phyloP scores from a whole-genome alignment of 2,113 vertebrate genomes.

The Aegypius monachus region DNA sequence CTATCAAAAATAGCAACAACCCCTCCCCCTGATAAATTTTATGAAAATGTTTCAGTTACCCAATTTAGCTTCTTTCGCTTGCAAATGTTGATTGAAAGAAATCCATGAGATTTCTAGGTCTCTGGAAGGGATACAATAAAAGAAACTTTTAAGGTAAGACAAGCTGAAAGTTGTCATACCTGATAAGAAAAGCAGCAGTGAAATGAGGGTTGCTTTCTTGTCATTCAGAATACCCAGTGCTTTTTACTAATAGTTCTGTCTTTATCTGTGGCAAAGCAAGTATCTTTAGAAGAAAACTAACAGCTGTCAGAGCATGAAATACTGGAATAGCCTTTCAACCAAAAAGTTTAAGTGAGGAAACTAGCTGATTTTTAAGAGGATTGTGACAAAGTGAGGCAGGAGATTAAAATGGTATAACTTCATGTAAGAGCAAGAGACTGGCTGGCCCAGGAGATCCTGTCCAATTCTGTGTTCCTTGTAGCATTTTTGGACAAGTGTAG shows the following conservation, averaged over 20 bases:
- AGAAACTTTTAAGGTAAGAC: background rate
- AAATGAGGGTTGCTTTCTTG: background rate
- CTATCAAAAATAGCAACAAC: background rate
- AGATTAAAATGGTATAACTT: background rate
- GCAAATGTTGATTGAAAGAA: background rate
- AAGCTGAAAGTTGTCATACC: background rate
- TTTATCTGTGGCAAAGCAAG: background rate
- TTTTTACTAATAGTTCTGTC: background rate
- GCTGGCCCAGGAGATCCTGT: background rate
- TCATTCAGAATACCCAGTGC: background rate
- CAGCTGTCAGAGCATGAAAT: background rate
- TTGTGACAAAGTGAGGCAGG: background rate
- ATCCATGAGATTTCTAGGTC: background rate
- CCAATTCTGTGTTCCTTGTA: background rate
- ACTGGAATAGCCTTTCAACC: background rate
- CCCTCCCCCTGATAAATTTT: accelerated
- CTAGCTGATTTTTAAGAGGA: background rate
- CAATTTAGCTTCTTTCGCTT: background rate
- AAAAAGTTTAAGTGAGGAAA: background rate
- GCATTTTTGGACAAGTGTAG: background rate
- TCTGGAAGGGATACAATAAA: background rate
- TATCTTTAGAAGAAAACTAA: background rate
- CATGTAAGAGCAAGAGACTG: background rate
- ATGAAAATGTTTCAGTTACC: background rate
- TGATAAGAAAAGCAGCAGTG: background rate